These are phyloP conservation scores for Andrena chrysosceles DNA, from an alignment of 2,888 invertebrate genomes.

Conservation along the genomic window DNA sequence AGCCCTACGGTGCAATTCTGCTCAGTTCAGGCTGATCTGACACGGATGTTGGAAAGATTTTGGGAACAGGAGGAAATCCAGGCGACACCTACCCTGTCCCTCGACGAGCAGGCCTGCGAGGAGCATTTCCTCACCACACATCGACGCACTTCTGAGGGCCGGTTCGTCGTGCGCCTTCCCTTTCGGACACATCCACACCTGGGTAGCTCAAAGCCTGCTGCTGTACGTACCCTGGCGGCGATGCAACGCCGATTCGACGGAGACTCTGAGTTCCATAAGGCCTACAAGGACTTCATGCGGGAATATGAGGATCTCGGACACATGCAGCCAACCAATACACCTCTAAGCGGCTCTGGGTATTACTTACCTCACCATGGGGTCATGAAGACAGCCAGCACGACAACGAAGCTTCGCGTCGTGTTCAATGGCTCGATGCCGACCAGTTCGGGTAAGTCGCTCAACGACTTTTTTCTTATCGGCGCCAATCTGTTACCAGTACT, in stretches of 20 bases:
- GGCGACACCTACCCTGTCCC: not conserved
- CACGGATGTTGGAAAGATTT: not conserved
- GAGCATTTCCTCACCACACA: not conserved
- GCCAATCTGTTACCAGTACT: not conserved
- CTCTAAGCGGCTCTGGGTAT: fast-evolving
- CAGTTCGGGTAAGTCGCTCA: not conserved
- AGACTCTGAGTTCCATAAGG: not conserved
- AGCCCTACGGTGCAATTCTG: not conserved
- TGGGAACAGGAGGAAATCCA: conserved; percentile 5
- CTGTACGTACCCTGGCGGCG: not conserved
- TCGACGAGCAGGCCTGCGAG: not conserved
- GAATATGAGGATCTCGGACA: not conserved
- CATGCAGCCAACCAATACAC: not conserved
- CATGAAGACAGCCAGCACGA: not conserved
- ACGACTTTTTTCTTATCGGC: not conserved
- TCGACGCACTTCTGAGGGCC: not conserved
- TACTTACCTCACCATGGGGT: conserved; percentile 18
- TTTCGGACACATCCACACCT: fast-evolving
- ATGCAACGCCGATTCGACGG: not conserved
- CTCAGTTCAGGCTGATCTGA: not conserved
- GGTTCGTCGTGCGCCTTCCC: conserved; percentile 1
- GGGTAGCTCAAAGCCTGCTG: not conserved
- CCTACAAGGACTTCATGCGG: not conserved
- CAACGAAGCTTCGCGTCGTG: conserved; percentile 2
- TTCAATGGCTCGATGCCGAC: not conserved